phyloP scores from a whole-genome alignment of 2,888 invertebrate genomes.

The Branchipolynoe longqiensis region DNA sequence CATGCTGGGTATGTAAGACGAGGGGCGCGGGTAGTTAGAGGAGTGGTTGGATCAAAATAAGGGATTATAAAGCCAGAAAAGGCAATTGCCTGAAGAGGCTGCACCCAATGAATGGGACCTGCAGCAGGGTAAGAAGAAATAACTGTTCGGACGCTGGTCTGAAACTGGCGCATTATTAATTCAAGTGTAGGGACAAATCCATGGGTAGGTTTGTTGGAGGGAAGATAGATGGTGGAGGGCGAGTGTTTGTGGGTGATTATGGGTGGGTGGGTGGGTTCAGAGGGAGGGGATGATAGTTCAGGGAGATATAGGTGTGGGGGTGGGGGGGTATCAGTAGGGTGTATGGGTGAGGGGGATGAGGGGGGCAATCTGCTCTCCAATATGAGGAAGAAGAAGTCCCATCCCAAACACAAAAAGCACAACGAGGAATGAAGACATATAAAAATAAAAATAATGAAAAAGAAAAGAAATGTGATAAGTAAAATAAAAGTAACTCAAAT shows the following conservation, averaged over 20 bases:
- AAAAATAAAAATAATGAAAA: not conserved
- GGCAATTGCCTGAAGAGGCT: not conserved
- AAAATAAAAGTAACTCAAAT: not conserved
- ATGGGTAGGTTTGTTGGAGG: too few species aligned
- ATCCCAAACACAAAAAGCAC: constrained; percentile 37
- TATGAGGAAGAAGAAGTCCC: not conserved
- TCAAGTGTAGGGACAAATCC: too few species aligned
- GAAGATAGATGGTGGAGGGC: too few species aligned
- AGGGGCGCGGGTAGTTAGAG: not conserved
- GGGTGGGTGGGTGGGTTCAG: not conserved
- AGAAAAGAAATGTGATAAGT: too few species aligned
- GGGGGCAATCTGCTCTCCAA: constrained; percentile 32
- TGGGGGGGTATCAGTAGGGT: too few species aligned
- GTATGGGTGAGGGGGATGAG: not conserved
- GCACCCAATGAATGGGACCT: constrained; percentile 16
- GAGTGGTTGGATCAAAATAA: not conserved
- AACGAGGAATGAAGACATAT: constrained; percentile 31
- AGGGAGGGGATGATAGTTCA: too few species aligned
- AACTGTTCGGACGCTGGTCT: too few species aligned
- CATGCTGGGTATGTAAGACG: too few species aligned
- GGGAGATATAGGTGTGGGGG: too few species aligned
- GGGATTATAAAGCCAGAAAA: not conserved
- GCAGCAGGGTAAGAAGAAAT: too few species aligned
- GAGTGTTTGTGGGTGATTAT: too few species aligned
- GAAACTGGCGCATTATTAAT: too few species aligned